Conservation (phyloP, 1,140 invertebrate genomes). For the Limonius californicus region DNA sequence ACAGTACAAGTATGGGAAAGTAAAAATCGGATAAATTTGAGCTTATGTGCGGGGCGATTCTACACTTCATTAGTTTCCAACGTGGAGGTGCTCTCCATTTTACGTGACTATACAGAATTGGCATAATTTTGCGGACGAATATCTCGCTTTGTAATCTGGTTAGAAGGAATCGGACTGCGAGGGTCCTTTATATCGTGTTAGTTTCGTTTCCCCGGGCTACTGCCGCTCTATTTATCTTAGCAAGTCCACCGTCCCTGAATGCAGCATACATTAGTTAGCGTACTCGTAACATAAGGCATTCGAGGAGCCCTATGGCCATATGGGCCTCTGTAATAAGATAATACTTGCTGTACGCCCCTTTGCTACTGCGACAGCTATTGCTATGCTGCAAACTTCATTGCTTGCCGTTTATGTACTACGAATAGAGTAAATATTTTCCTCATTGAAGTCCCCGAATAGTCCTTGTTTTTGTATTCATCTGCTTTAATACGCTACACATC, state of each 20-base stretch:
- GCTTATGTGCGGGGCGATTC: neutral
- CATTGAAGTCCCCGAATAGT: too few species aligned
- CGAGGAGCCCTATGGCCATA: conserved; percentile 29
- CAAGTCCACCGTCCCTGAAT: conserved; percentile 28
- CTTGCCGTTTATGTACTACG: too few species aligned
- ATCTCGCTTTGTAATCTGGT: conserved; percentile 35
- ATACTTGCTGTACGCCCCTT: conserved; percentile 20
- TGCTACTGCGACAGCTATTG: neutral
- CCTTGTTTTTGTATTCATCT: too few species aligned
- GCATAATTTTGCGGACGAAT: conserved; percentile 26
- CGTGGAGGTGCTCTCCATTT: neutral
- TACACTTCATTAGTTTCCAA: neutral
- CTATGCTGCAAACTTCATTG: neutral
- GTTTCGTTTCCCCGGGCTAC: conserved; percentile 33
- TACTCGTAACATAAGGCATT: conserved; percentile 32
- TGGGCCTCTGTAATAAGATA: conserved; percentile 33
- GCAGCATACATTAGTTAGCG: conserved; percentile 33
- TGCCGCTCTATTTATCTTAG: conserved; percentile 37
- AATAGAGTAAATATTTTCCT: too few species aligned
- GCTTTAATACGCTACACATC: too few species aligned
- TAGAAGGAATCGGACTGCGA: conserved; percentile 27
- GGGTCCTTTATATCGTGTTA: conserved; percentile 40
- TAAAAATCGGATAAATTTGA: neutral
- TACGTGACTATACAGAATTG: conserved; percentile 24
- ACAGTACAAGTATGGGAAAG: too few species aligned